Percentiles rank a stretch among this genome's conserved stretches.
phyloP scores from a whole-genome alignment of 1,140 invertebrate species.

The Caenorhabditis tropicalis region DNA sequence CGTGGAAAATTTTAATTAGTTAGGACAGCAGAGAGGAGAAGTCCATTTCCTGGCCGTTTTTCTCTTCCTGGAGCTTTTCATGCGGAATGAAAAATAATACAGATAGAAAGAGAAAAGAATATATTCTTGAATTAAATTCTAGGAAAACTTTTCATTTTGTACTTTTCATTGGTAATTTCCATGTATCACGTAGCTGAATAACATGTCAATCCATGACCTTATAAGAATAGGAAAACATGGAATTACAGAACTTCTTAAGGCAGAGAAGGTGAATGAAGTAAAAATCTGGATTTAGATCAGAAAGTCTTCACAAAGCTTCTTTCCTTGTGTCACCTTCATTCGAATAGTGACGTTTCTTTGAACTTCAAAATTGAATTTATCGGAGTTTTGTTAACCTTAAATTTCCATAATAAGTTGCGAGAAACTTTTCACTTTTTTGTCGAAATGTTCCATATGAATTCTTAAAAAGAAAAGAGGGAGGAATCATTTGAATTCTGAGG shows the following conservation, averaged over 20 bases:
- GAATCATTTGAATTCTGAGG: not conserved
- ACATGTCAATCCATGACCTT: too few species aligned
- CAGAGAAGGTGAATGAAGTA: too few species aligned
- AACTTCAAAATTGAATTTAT: not conserved
- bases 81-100: slow-evolving; percentile 28
- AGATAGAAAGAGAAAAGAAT: not conserved
- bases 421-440: not conserved
- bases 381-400: not conserved
- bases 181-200: not conserved
- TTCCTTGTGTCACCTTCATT: not conserved
- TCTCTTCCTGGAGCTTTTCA: not conserved
- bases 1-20: slow-evolving; percentile 31
- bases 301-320: too few species aligned
- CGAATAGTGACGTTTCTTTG: not conserved
- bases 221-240: too few species aligned
- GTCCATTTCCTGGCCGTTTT: not conserved
- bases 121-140: not conserved
- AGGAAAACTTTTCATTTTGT: not conserved
- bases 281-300: too few species aligned
- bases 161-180: not conserved
- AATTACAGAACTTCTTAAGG: too few species aligned
- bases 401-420: not conserved
- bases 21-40: slow-evolving; percentile 5
- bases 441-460: not conserved
- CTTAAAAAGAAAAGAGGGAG: not conserved